Evolutionary conservation across 2,888 invertebrate species (phyloP), one percentile per base, ranked within the genome.

Genomic region (Drosophila diplacantha): DNA sequence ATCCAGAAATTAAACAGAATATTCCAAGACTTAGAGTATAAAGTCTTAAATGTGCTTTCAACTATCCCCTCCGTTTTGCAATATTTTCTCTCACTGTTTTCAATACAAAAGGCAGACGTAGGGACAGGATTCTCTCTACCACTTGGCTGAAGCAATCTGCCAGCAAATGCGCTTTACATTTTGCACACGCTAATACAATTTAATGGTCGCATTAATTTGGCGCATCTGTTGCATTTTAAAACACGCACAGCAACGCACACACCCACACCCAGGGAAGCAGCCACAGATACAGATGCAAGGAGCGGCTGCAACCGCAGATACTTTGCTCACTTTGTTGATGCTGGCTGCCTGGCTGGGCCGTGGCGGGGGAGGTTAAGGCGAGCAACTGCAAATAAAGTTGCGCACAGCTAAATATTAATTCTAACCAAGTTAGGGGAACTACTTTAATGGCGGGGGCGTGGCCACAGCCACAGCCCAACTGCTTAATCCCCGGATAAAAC

Each of bases 201-300:
- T 81, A 81, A 80, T 81, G 81, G 76, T 78, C 71, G 82, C 81
- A 81, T 81, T 81, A 78, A 81, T 82, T 81, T 81, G 78, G 81
- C 80, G 81, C 81, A 81, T 81, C 81, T 81, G 81, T 81, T 81
- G 81, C 81, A 81, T 81, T 81, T 81, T 78, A 80, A 81, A 81
- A 73, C 60, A 56, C 73, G 71, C 69, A 62, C 68, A 67, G 63
- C 24, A 20, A 20, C 31, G 11, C 39, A 34, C n/a, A n/a, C 8
- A 24, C 8, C 8, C 12, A 12, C 39, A 31, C 35, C 14, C 34
- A 38, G 29, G 24, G 6, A n/a, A 11, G n/a, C 38, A 29, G 26
- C 38, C 34, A 50, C 47, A 39, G 39, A 51, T 24, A 46, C 62
- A 61, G 44, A 39, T 44, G 43, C 44, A 50, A 39, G 29, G 29